Base-by-base conservation (phyloP, 2,113 vertebrate genomes). In the Labeo catla region DNA sequence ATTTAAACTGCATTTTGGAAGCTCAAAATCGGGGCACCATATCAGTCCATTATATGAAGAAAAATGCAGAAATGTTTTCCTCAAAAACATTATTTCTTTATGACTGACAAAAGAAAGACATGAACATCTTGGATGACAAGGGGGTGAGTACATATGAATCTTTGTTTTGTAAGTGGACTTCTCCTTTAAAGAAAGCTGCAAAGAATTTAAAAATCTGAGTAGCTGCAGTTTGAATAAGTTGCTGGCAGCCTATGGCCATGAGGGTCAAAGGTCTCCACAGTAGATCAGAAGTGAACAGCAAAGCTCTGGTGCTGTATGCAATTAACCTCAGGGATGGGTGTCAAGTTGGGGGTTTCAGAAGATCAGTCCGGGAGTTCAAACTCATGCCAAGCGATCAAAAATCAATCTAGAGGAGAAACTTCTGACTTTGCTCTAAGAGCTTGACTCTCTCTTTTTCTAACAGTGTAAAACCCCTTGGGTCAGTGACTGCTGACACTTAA, bases 221-320 rank as follows among this genome's bases (percentile, higher is more conserved):
- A 13, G 34, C 10, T 1, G 0, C 9, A 2, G 39, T 11, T 72
- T 45, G 9, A 72, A n/a, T 10, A 45, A 28, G 19, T 11, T n/a
- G 16, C 39, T 45, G 68, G 16, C 54, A 80, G 57, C 19, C 15
- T 39, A 16, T 80, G 77, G 43, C 59, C 4, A 28, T 11, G 59
- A 65, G n/a, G 59, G n/a, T 65, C 61, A 66, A 66, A 81, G n/a
- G 79, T 34, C 39, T 80, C 8, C 5, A 79, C 52, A 79, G 76
- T 79, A 49, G 12, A 49, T 65, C 59, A 65, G n/a, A 47, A 65
- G 39, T 61, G 21, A 80, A 57, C 54, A 63, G 16, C 36, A 63
- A 13, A 80, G 79, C n/a, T 66, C 43, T 66, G 43, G 10, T 63
- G 54, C 19, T 80, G 77, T 80, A 43, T 80, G 36, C 45, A n/a